These are phyloP conservation scores for Cylloceria caligata DNA, from an alignment of 2,888 invertebrate genomes.

Conservation along the genomic window DNA sequence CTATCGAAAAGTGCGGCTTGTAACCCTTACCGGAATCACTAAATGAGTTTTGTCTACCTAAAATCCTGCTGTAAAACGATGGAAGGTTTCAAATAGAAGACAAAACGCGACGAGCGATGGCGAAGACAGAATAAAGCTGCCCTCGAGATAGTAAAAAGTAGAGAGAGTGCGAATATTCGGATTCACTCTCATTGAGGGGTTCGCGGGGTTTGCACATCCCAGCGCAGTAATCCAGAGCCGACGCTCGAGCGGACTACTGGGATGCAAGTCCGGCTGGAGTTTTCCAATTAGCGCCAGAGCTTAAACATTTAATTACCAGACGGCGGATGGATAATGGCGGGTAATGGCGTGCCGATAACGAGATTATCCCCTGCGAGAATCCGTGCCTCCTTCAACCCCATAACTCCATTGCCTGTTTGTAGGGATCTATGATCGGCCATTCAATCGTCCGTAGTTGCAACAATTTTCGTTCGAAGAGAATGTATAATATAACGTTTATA, in stretches of 20 bases:
- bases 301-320: slow-evolving; percentile 78
- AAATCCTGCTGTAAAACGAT: not conserved
- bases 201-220: slow-evolving; percentile 13
- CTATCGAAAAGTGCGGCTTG: too few species aligned
- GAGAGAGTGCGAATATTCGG: slow-evolving; percentile 17
- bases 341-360: slow-evolving; percentile 57
- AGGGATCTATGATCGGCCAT: not conserved
- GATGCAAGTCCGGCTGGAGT: slow-evolving; percentile 72
- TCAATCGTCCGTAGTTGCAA: not conserved
- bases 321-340: slow-evolving; percentile 76
- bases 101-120: not conserved
- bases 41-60: not conserved
- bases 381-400: slow-evolving; percentile 13
- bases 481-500: not conserved
- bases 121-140: not conserved
- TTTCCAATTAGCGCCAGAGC: slow-evolving; percentile 77
- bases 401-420: not conserved
- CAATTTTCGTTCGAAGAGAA: not conserved
- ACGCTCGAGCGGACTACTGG: slow-evolving; percentile 10
- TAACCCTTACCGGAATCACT: not conserved
- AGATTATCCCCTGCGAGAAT: slow-evolving; percentile 50
- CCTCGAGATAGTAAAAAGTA: slow-evolving; percentile 3
- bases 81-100: not conserved
- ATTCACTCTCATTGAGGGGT: slow-evolving; percentile 2
- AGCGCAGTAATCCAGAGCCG: slow-evolving; percentile 33